Evolutionary conservation across 2,888 invertebrate species (phyloP).

Genomic region (Protophormia terraenovae): DNA sequence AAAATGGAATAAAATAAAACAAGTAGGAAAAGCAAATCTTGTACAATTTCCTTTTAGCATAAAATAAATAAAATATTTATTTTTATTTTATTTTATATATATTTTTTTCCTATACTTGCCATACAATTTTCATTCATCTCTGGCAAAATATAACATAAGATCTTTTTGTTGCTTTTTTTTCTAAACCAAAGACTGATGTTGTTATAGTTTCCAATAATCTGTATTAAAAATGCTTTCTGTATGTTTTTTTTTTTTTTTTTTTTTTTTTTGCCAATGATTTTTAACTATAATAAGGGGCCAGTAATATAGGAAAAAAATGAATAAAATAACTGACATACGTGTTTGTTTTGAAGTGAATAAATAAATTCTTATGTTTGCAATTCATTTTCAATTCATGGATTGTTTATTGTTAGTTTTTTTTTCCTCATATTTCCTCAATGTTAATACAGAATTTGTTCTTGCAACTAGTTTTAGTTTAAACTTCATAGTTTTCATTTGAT

Average conservation of each 20-base stretch:
- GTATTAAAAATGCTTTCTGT: conserved; percentile 75
- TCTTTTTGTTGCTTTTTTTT: not conserved
- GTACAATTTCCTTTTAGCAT: conserved; percentile 20
- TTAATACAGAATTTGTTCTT: not conserved
- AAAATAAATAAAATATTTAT: conserved; percentile 16
- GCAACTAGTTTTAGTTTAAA: not conserved
- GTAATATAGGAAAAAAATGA: not conserved
- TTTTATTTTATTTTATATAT: conserved; percentile 32
- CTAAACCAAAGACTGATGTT: not conserved
- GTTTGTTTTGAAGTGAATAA: conserved; percentile 27
- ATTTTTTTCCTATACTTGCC: not conserved
- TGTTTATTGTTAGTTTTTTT: conserved; percentile 14
- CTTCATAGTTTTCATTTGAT: too few species aligned
- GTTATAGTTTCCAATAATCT: conserved; percentile 68
- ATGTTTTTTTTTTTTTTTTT: too few species aligned
- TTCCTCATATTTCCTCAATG: not conserved
- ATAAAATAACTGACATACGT: conserved; percentile 13
- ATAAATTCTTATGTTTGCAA: conserved; percentile 50
- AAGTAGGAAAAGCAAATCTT: not conserved
- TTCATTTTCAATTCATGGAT: conserved; percentile 51
- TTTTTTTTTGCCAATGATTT: conserved; percentile 55
- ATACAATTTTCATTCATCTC: conserved; percentile 14
- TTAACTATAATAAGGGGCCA: not conserved
- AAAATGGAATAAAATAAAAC: not conserved
- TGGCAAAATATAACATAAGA: not conserved